A percentile compares a stretch with the other conserved stretches of the same genome.
phyloP scores from a whole-genome alignment of 2,113 vertebrate species.

The Nerophis lumbriciformis region DNA sequence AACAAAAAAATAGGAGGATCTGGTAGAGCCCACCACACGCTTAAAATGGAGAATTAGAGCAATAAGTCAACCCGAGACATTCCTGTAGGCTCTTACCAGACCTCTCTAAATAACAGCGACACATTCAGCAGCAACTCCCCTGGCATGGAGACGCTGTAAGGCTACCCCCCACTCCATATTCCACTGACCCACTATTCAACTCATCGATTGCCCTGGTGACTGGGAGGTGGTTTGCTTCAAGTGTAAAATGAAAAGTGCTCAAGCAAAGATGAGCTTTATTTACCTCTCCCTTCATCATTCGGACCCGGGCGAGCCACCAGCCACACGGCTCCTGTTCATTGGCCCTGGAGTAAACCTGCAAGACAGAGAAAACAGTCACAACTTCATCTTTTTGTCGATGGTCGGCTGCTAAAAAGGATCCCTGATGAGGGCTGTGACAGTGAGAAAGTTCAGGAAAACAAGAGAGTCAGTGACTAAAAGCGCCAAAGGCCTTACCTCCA shows the following conservation, averaged over 20 bases:
- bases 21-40: slow-evolving; percentile 25
- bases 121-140: slow-evolving; percentile 24
- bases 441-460: not conserved
- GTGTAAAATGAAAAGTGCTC: not conserved
- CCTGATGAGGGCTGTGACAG: not conserved
- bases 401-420: not conserved
- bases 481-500: slow-evolving; percentile 75
- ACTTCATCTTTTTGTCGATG: not conserved
- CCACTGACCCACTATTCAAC: slow-evolving; percentile 50
- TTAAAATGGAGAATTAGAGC: slow-evolving; percentile 42
- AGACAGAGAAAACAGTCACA: not conserved
- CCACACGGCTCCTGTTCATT: slow-evolving; percentile 89
- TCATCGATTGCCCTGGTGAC: slow-evolving; percentile 3
- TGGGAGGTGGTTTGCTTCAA: not conserved
- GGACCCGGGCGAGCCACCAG: slow-evolving; percentile 88
- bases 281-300: slow-evolving; percentile 94
- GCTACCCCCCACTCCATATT: slow-evolving; percentile 33
- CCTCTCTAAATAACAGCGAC: slow-evolving; percentile 48
- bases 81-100: slow-evolving; percentile 54
- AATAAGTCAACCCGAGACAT: slow-evolving; percentile 51
- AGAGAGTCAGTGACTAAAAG: not conserved
- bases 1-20: not conserved
- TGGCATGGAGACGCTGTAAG: slow-evolving; percentile 17
- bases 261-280: slow-evolving; percentile 47
- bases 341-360: slow-evolving; percentile 85